Conservation (phyloP, 35 echinoderm and acorn worm species). For the Ophiothrix spiculata region DNA sequence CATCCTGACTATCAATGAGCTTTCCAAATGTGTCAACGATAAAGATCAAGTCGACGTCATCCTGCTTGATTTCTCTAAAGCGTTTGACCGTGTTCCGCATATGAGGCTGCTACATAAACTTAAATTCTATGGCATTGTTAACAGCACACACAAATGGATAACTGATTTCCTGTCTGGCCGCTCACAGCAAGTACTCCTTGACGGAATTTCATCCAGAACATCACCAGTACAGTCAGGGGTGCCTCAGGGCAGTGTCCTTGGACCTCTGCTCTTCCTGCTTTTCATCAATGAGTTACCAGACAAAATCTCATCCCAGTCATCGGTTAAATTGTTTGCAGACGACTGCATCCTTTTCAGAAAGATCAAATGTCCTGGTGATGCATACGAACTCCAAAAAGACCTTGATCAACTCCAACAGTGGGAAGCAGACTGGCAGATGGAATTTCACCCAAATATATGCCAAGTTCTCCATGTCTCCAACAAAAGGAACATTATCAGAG, state of each 20-base stretch:
- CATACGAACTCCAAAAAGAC: too few relatives aligned
- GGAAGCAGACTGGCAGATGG: too few relatives aligned
- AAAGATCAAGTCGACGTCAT: not conserved
- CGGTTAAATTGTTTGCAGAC: too few relatives aligned
- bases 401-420: too few relatives aligned
- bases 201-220: not conserved
- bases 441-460: too few relatives aligned
- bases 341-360: too few relatives aligned
- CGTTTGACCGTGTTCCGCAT: slow-evolving; percentile 30
- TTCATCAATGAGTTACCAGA: slow-evolving; percentile 16
- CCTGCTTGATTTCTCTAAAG: slow-evolving; percentile 36
- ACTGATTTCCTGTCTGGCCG: not conserved
- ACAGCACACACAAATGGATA: not conserved
- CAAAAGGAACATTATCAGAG: too few relatives aligned
- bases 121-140: slow-evolving; percentile 8
- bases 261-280: not conserved
- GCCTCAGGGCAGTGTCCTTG: not conserved
- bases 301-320: too few relatives aligned
- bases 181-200: not conserved
- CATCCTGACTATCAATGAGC: not conserved
- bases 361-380: too few relatives aligned
- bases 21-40: not conserved
- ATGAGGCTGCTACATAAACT: slow-evolving; percentile 20
- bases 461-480: too few relatives aligned
- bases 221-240: not conserved